phyloP scores from a whole-genome alignment of 2,113 vertebrate species.

The Rhea americana region DNA sequence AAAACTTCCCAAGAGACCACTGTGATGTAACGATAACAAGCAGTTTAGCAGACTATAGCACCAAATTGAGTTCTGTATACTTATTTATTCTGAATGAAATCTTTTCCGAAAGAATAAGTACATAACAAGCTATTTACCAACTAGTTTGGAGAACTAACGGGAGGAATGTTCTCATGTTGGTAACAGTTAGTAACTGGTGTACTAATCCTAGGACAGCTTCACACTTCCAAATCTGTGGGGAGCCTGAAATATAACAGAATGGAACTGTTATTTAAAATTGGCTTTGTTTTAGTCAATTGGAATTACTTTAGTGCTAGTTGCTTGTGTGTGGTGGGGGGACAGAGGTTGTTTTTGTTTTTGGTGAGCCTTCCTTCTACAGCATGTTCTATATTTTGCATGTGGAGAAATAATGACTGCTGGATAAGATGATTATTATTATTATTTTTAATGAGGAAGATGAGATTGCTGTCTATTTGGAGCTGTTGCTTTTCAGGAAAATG shows the following conservation, averaged over 20 bases:
- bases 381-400: background rate
- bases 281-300: background rate
- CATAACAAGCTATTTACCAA: conserved; percentile 49
- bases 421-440: background rate
- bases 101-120: conserved; percentile 36
- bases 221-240: background rate
- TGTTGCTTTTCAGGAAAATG: conserved; percentile 25
- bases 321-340: no score
- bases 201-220: background rate
- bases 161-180: background rate
- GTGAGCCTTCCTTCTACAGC: background rate
- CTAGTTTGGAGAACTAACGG: conserved; percentile 30
- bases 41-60: background rate
- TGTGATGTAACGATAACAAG: background rate
- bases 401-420: conserved; percentile 7
- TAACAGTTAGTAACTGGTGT: background rate
- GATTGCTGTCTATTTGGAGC: conserved; percentile 22
- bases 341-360: background rate
- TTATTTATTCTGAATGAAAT: background rate
- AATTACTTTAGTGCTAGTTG: background rate
- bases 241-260: background rate
- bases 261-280: background rate
- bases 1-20: background rate
- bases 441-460: background rate
- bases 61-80: background rate